phyloP scores from a whole-genome alignment of 2,888 invertebrate species.

The Notocelia uddmanniana region DNA sequence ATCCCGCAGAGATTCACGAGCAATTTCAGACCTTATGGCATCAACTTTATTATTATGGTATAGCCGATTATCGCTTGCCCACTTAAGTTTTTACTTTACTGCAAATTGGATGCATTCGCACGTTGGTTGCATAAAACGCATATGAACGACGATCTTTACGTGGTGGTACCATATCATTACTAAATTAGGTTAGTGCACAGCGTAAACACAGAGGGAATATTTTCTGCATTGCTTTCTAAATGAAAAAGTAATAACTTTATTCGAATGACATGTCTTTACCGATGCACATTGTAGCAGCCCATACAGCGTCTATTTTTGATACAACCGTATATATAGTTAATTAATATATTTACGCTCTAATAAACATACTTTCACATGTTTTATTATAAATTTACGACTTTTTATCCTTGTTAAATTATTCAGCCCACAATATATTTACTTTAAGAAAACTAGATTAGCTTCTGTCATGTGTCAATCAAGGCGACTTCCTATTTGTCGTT shows the following conservation, averaged over 20 bases:
- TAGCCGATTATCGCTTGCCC: constrained; percentile 31
- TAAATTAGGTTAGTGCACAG: background rate
- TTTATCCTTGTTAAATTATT: too few species aligned
- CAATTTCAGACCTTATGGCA: constrained; percentile 31
- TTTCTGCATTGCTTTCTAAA: background rate
- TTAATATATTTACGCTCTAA: too few species aligned
- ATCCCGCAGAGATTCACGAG: constrained; percentile 33
- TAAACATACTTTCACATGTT: too few species aligned
- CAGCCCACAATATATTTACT: too few species aligned
- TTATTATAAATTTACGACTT: too few species aligned
- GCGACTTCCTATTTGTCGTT: too few species aligned
- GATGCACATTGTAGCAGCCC: too few species aligned
- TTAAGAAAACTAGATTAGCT: too few species aligned
- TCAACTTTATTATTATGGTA: constrained; percentile 28
- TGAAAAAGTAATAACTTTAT: background rate
- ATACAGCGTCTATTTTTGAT: too few species aligned
- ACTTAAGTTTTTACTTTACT: constrained; percentile 64
- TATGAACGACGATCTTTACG: constrained; percentile 52
- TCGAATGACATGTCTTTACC: too few species aligned
- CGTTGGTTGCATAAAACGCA: constrained; percentile 59
- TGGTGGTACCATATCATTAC: constrained; percentile 44
- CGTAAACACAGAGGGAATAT: background rate
- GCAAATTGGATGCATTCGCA: constrained; percentile 78
- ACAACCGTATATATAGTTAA: too few species aligned
- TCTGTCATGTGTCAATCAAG: too few species aligned